Base-by-base conservation (phyloP, 2,888 invertebrate species). In the Stomorhina lunata region DNA sequence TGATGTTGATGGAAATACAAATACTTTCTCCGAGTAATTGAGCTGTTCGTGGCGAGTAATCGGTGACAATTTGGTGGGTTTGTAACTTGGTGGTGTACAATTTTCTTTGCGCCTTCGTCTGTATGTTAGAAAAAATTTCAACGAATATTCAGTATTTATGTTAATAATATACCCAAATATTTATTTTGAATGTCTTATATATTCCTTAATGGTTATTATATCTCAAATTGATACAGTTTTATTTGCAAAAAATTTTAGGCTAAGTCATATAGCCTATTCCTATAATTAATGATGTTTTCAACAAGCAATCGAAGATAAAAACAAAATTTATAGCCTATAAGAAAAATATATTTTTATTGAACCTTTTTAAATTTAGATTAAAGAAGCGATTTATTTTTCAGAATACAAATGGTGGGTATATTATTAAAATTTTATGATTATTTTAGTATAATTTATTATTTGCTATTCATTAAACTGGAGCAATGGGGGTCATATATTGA, bases 361-460 rank as follows among this genome's bases (percentile, higher is more conserved):
- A 20, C 55, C 22, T 37, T 73, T 81, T 68, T 55, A 80, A 78
- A 78, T 72, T 68, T 48, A 73, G 73, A 72, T 73, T 81, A 73
- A 68, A 73, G 45, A 40, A 15, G 40, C 59, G 63, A 78, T 81
- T 81, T 77, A 61, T 81, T 57, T 80, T 69, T 15, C 25, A 15
- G 37, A 12, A 37, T 20, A 22, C 25, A 6, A 53, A 34, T 17
- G n/a, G n/a, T 17, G 12, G 0, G 12, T n/a, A 59, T 25, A 59
- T 2, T n/a, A n/a, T n/a, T 32, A 45, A 45, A 12, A 32, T 45
- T 65, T 10, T 65, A 45, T 65, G 45, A 2, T 10, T 63, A 9
- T 61, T 61, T 40, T 25, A n/a, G n/a, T n/a, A 40, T 48, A 10
- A 7, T 3, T 55, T 34, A 7, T 32, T 57, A 34, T 55, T 55